Base-by-base conservation (phyloP, 2,888 invertebrate genomes). In the Trachelus stipa region DNA sequence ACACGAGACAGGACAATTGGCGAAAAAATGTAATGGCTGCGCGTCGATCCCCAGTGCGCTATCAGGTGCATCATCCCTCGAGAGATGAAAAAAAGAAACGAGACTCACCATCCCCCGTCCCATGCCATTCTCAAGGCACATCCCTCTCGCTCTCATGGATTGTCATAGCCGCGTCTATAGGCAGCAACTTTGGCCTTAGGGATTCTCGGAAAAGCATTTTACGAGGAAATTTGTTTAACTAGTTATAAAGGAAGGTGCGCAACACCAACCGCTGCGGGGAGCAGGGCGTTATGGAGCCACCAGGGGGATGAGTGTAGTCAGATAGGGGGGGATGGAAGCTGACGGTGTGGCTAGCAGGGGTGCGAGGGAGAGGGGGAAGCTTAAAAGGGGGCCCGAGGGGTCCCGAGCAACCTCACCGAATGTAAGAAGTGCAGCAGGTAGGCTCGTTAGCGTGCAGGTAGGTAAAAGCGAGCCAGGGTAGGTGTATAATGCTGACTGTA, bases 381-480 rank as follows among this genome's bases (percentile, higher is more conserved):
- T 73, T 56, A 75, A 79, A 79, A 77, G 78, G 75, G 75, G 74
- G 76, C 23, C 40, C 69, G 12, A 76, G 80, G 76, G 35, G 80
- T 78, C 84, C 83, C 79, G 81, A 83, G 85, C 85, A 86, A 85
- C 85, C 88, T 87, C 85, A 86, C 85, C 86, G 86, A 87, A 88
- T 88, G 86, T 85, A 90, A 90, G 89, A 90, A 90, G 89, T 90
- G 88, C 89, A 89, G 90, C 90, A 90, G 89, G 90, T 90, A 91
- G 90, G 89, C 90, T 91, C 88, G 90, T 91, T 90, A 90, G 89
- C 89, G 86, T 87, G 87, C 89, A 90, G 90, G 90, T 90, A 90
- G 89, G 88, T 85, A 87, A 87, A 79, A 79, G 40, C 83, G 81
- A 85, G 84, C 83, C 85, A 85, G 85, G 84, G 83, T 85, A 86